Evolutionary conservation across 2,797 vertebrate species (phyloP), one percentile per base, ranked within the genome.

Genomic region (Tarsius wallacei): DNA sequence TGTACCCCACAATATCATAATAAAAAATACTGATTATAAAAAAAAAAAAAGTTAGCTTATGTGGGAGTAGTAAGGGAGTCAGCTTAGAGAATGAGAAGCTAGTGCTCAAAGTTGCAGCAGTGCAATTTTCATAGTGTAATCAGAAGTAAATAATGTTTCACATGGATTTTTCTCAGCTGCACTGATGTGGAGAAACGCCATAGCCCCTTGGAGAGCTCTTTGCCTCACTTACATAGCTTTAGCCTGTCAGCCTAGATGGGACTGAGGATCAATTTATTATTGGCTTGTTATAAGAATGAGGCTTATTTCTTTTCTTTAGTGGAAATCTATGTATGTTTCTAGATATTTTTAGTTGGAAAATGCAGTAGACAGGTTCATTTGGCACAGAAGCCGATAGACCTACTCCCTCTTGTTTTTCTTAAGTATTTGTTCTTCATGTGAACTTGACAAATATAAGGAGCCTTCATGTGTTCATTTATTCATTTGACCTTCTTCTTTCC

Each of bases 271-370:
- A 31, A 0, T 36, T 82, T 80, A 36, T 80, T 68, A 73, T 82
- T 59, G 83, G 22, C 86, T 78, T 87, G 0, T 89, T 91, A 63
- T 87, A 78, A n/a, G 59, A 96, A 83, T 61, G 78, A 82, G 55
- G 42, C 78, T 5, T 47, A 51, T 8, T 49, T 64, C 0, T 42
- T 94, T 53, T 17, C 31, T 64, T 84, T 36, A 5, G 19, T 90
- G 42, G 77, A 94, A 96, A 92, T 93, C 90, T 80, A 49, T 53
- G 8, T 80, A 33, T 85, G 2, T 49, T 1, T 64, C 96, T 96
- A 47, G 87, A 87, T 64, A 59, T 2, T 73, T 88, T 95, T 89
- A 91, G 61, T 91, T 95, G 57, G 55, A 16, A 78, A 87, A 80
- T 81, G 57, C 47, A 55, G 14, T 82, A 61, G 59, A 83, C 95